Evolutionary conservation across 2,797 vertebrate genomes (phyloP).

Genomic region (Danionella dracula): DNA sequence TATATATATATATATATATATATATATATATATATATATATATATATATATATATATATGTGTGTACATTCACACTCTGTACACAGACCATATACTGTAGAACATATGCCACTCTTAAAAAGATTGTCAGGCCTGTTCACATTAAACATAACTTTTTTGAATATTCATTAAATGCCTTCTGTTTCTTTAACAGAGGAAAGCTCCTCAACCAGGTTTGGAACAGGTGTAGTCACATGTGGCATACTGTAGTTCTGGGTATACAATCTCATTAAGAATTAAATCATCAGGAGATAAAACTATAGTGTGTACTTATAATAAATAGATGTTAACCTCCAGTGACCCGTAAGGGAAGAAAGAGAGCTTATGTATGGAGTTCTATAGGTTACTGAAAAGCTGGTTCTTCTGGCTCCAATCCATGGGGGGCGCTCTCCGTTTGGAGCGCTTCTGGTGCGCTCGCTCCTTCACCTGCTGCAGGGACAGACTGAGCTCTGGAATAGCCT

Average conservation of each 20-base stretch:
- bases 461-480: slow-evolving; percentile 86
- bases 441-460: slow-evolving; percentile 88
- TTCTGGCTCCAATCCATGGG: slow-evolving; percentile 99
- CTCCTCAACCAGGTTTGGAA: no score
- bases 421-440: slow-evolving; percentile 85
- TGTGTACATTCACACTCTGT: slow-evolving; percentile 7
- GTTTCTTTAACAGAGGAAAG: no score
- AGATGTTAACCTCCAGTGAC: background rate
- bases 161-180: no score
- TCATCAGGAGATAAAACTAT: no score
- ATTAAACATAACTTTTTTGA: no score
- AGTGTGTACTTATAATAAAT: background rate
- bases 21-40: slow-evolving; percentile 50
- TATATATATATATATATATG: slow-evolving; percentile 40
- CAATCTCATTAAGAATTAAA: no score
- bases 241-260: no score
- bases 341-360: no score
- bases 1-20: no score
- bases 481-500: slow-evolving; percentile 71
- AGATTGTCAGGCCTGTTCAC: no score
- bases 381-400: slow-evolving; percentile 94
- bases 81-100: slow-evolving; percentile 43
- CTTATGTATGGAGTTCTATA: slow-evolving; percentile 61
- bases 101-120: no score
- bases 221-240: no score